Percentiles rank a stretch among this genome's conserved stretches.
phyloP scores from a whole-genome alignment of 1,140 invertebrate species.

The Sycobia sp. region DNA sequence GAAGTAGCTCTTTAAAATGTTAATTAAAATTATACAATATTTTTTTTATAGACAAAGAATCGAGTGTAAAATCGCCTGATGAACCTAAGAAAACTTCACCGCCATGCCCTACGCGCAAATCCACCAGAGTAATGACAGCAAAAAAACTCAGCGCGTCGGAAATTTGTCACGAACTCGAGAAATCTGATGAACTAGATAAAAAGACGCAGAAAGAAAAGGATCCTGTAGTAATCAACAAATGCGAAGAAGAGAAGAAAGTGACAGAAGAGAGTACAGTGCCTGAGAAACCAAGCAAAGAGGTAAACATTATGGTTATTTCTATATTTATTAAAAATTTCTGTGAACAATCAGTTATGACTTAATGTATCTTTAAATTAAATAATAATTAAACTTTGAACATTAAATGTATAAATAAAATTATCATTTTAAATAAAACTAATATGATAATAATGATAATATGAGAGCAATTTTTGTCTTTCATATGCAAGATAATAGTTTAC shows the following conservation, averaged over 20 bases:
- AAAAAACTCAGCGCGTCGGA: neutral
- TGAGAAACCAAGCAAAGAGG: conserved; percentile 17
- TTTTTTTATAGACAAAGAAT: conserved; percentile 1
- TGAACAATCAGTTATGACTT: no score
- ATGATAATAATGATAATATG: no score
- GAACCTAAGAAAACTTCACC: conserved; percentile 4
- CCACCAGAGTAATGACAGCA: conserved; percentile 7
- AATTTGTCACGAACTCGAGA: conserved; percentile 23
- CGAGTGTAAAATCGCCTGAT: neutral
- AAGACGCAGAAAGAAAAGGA: conserved; percentile 38
- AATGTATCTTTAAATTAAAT: no score
- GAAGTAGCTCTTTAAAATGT: no score
- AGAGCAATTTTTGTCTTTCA: no score
- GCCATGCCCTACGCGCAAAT: conserved; percentile 19
- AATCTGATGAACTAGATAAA: conserved; percentile 17
- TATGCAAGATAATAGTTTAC: no score
- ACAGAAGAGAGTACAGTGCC: neutral
- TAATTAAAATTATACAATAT: neutral
- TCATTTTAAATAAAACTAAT: no score
- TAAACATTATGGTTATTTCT: neutral
- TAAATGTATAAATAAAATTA: no score
- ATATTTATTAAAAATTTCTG: no score
- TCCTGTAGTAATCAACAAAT: conserved; percentile 30
- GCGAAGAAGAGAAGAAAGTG: conserved; percentile 11
- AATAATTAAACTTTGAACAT: no score